Conservation (phyloP, 2,888 invertebrate genomes). For the Imbricaverruca yamaguchii region DNA sequence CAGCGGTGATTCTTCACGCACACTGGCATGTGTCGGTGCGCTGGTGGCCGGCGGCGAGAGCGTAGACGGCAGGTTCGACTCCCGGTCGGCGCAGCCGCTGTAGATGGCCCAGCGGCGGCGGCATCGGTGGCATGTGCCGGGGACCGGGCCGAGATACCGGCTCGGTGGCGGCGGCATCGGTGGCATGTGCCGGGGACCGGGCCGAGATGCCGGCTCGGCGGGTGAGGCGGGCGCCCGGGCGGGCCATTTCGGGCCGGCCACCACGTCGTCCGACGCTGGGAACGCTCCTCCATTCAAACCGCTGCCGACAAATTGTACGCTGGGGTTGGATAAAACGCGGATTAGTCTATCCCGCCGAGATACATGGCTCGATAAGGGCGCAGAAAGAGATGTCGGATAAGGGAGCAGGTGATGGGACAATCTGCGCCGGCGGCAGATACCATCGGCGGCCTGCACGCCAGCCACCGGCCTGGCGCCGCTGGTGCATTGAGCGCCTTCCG, state of each 20-base stretch:
- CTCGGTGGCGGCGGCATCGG: too few species aligned
- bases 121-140: too few species aligned
- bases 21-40: too few species aligned
- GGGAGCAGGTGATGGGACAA: conserved; percentile 14
- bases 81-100: too few species aligned
- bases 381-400: conserved; percentile 16
- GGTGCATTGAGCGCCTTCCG: neutral
- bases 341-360: conserved; percentile 15
- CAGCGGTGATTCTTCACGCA: too few species aligned
- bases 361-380: conserved; percentile 7
- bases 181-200: too few species aligned
- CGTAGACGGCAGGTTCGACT: too few species aligned
- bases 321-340: conserved; percentile 11
- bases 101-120: too few species aligned
- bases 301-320: conserved; percentile 10
- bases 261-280: neutral
- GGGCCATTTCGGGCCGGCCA: neutral
- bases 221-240: neutral
- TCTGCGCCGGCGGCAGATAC: neutral
- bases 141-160: too few species aligned
- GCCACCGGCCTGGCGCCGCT: neutral
- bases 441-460: neutral
- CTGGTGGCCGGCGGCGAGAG: too few species aligned
- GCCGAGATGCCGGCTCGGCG: too few species aligned
- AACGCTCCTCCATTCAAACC: neutral